Base-by-base conservation (phyloP, 2,113 vertebrate genomes). In the Platichthys flesus region DNA sequence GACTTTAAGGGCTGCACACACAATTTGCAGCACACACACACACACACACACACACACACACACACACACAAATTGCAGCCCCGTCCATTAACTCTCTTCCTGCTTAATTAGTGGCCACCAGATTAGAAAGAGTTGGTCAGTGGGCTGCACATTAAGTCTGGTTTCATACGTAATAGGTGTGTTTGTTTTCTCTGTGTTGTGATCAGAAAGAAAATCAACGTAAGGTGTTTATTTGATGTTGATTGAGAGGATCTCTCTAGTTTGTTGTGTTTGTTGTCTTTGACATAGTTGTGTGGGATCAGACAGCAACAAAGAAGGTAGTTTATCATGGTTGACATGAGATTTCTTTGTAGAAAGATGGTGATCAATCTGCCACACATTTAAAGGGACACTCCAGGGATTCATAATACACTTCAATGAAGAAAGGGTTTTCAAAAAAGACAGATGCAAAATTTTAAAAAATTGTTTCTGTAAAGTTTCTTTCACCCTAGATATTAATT, bases 61-160 rank as follows among this genome's bases (percentile, higher is more conserved):
- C 51, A 21, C 18, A 35, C 63, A 65, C 5, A 12, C 23, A 56
- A 18, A 5, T 23, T 12, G 23, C 16, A 24, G 49, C 15, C 42
- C 28, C 8, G 35, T 58, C 54, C 65, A 79, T 84, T 71, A 61
- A 79, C 68, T 85, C 59, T 79, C 74, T 86, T 82, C 65, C 85
- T 89, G 79, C 55, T 26, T 76, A 54, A 87, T 89, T 82, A 83
- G 65, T 51, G 69, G 26, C 68, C 79, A 85, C 45, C 31, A 74
- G 69, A 86, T 87, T 85, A 84, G 40, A 26, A 23, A 2, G 56
- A 73, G 68, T 74, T 10, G 0, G 42, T 42, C 23, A n/a, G 37
- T 3, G 37, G 37, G 31, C 31, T 31, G 6, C 31, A 31, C 31
- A 31, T 31, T 31, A 31, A 31, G 35, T 9, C 35, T 37, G 35